These are phyloP conservation scores for Pelobates fuscus DNA, from an alignment of 2,113 vertebrate species.

Conservation along the genomic window DNA sequence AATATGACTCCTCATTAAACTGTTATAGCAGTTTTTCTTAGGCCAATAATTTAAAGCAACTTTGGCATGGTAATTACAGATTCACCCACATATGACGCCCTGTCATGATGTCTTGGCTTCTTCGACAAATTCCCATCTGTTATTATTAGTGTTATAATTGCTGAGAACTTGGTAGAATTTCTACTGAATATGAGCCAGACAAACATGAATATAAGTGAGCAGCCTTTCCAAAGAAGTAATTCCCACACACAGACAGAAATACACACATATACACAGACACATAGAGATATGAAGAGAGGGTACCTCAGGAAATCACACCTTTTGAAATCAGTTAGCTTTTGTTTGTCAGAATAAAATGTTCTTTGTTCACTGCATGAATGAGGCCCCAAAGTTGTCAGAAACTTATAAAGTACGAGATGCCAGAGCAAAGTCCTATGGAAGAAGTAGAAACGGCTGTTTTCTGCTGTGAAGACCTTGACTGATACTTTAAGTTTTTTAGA, in stretches of 20 bases:
- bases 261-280: no score
- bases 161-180: slow-evolving; percentile 18
- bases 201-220: slow-evolving; percentile 6
- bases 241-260: background rate
- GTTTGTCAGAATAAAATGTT: no score
- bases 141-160: slow-evolving; percentile 29
- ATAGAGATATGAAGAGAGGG: no score
- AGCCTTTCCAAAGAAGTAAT: slow-evolving; percentile 12
- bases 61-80: slow-evolving; percentile 10
- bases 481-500: no score
- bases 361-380: no score
- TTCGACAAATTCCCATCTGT: slow-evolving; percentile 19
- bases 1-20: slow-evolving; percentile 1
- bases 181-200: background rate
- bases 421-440: no score
- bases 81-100: slow-evolving; percentile 25
- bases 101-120: slow-evolving; percentile 25
- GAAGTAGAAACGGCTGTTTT: no score
- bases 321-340: no score
- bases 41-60: background rate
- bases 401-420: no score
- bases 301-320: no score
- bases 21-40: background rate
- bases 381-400: no score
- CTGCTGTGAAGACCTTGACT: no score